Conservation (phyloP, 2,888 invertebrate genomes). For the Onthophagus sagittarius region DNA sequence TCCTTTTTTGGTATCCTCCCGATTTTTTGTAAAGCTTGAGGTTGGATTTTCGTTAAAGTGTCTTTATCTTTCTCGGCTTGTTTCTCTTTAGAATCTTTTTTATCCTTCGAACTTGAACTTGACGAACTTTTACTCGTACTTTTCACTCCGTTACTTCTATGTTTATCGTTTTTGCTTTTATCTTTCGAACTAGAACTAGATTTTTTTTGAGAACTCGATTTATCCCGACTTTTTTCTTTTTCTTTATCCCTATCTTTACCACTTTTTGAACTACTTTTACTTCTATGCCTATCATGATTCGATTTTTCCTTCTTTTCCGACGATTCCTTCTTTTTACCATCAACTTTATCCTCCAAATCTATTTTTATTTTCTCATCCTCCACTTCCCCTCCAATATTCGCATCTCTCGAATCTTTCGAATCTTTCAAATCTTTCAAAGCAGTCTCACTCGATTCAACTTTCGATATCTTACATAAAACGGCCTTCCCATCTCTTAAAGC, state of each 20-base stretch:
- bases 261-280: conserved; percentile 31
- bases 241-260: conserved; percentile 48
- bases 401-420: no score
- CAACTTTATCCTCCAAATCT: conserved; percentile 25
- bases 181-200: conserved; percentile 23
- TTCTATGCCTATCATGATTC: conserved; percentile 27
- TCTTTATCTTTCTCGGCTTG: conserved; percentile 66
- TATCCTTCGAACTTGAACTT: conserved; percentile 34
- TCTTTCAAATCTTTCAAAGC: no score
- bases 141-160: conserved; percentile 36
- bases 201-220: conserved; percentile 35
- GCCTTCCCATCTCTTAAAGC: conserved; percentile 71
- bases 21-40: conserved; percentile 67
- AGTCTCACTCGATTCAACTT: conserved; percentile 20
- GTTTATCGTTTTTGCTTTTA: conserved; percentile 31
- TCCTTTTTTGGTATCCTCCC: conserved; percentile 71
- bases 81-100: conserved; percentile 51
- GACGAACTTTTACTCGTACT: conserved; percentile 31
- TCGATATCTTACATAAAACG: conserved; percentile 57
- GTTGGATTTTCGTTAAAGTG: conserved; percentile 62
- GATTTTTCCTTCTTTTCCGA: conserved; percentile 24
- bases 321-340: conserved; percentile 27
- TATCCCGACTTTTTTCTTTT: conserved; percentile 39
- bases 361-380: conserved; percentile 15
- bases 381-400: conserved; percentile 31